Evolutionary conservation across 2,888 invertebrate genomes (phyloP), one percentile per base, ranked within the genome.

Genomic region (Nephrocerus scutellatus): DNA sequence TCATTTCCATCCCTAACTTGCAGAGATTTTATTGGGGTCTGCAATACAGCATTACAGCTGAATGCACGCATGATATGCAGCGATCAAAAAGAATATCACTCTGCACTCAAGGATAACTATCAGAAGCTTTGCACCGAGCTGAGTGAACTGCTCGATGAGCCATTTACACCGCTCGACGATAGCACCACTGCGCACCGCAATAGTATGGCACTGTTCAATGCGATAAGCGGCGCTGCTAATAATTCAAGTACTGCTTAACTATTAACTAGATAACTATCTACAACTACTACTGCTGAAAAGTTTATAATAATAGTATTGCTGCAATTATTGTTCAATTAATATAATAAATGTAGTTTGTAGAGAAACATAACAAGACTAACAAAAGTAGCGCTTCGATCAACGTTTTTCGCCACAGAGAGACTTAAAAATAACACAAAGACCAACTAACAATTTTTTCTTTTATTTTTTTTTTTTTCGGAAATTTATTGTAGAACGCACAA

Each of bases 11-110:
- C 8, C 4, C 14, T 26, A 12, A 26, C 8, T 72, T 71, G 8
- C 72, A 91, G 92, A 62, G 87, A 91, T 59, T 92, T 96, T 70
- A 78, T 93, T 51, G 82, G 84, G 46, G 82, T 92, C 29, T 93
- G 93, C 66, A 86, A 88, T 56, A 82, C 86, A 5, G 95, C 92
- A 0, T 70, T 96, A 25, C 86, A 89, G 59, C 75, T 92, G 36
- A 96, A 96, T 70, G 84, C 84, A 26, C 84, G 84, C 53, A 77
- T 95, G 48, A 88, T 96, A 55, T 79, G 81, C 45, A 76, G 81
- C 4, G 95, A 95, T 67, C 95, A 95, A 66, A 78, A 82, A 34
- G 86, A 92, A 51, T 96, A 96, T 63, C 96, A 96, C 59, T 86
- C 87, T 60, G 86, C 85, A 6, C 70, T 95, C 22, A 80, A 85